Evolutionary conservation across 2,888 invertebrate species (phyloP).

Genomic region (Sarcophaga caerulescens): DNA sequence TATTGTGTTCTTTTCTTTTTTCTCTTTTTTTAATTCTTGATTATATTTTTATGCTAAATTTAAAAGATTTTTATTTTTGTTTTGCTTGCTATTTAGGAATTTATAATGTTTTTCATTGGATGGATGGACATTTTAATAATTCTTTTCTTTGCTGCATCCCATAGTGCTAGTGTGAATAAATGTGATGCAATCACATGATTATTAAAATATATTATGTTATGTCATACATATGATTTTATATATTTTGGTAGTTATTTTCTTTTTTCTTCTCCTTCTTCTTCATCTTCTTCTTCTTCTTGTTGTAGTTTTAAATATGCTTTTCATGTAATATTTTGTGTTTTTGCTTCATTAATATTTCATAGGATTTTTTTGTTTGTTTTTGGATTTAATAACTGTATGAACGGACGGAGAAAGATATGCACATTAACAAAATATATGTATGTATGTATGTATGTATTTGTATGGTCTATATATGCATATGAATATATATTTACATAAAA

Average conservation of each 20-base stretch:
- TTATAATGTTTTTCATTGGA: slow-evolving; percentile 55
- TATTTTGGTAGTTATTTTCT: background rate
- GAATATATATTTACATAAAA: background rate
- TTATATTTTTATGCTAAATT: background rate
- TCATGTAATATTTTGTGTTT: background rate
- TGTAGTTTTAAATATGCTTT: background rate
- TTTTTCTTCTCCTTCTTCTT: background rate
- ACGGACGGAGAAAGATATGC: slow-evolving; percentile 67
- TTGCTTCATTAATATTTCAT: background rate
- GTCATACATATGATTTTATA: background rate
- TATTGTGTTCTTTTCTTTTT: background rate
- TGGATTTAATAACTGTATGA: slow-evolving; percentile 15
- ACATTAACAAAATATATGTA: slow-evolving; percentile 48
- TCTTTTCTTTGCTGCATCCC: background rate
- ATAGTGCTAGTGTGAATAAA: too few species aligned
- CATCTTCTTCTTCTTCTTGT: background rate
- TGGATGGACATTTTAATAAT: slow-evolving; percentile 62
- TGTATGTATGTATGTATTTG: background rate
- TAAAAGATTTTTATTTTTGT: slow-evolving; percentile 12
- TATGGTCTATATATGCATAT: background rate
- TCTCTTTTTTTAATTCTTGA: slow-evolving; percentile 25
- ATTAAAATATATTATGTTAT: too few species aligned
- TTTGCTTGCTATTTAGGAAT: slow-evolving; percentile 61
- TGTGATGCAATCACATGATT: too few species aligned
- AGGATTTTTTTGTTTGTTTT: background rate